A percentile compares a stretch with the other conserved stretches of the same genome.
Evolutionary conservation across 2,888 invertebrate species (phyloP).

Genomic region (Lepidonotus clava): DNA sequence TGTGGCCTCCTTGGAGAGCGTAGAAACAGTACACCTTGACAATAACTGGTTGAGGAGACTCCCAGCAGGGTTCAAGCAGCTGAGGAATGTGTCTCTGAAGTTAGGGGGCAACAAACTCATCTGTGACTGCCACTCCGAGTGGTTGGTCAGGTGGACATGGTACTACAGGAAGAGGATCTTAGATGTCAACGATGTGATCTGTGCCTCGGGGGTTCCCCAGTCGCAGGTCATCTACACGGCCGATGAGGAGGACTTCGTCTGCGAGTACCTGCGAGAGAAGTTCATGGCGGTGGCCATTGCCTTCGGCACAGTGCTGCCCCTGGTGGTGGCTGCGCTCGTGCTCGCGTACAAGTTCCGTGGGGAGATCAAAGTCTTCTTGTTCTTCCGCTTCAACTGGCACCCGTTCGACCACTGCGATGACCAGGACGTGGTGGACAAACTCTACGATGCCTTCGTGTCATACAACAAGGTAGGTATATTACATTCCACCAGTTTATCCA

Average conservation of each 20-base stretch:
- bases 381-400: constrained; percentile 48
- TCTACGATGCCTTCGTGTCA: constrained; percentile 49
- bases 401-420: constrained; percentile 19
- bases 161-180: neutral
- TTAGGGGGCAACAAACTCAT: too few relatives aligned
- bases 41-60: neutral
- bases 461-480: constrained; percentile 40
- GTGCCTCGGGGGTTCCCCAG: neutral
- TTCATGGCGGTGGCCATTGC: neutral
- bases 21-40: neutral
- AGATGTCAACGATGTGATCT: neutral
- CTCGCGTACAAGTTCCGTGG: neutral
- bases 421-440: constrained; percentile 22
- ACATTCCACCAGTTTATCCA: too few relatives aligned
- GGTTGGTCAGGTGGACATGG: too few relatives aligned
- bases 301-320: neutral
- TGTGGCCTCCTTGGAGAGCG: neutral
- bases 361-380: constrained; percentile 39
- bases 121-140: too few relatives aligned
- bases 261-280: neutral
- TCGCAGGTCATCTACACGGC: neutral
- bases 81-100: too few relatives aligned
- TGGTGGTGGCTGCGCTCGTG: neutral
- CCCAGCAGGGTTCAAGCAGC: too few relatives aligned
- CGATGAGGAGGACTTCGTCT: neutral